Conservation (phyloP, 2,888 invertebrate species). For the Papilio elwesi region DNA sequence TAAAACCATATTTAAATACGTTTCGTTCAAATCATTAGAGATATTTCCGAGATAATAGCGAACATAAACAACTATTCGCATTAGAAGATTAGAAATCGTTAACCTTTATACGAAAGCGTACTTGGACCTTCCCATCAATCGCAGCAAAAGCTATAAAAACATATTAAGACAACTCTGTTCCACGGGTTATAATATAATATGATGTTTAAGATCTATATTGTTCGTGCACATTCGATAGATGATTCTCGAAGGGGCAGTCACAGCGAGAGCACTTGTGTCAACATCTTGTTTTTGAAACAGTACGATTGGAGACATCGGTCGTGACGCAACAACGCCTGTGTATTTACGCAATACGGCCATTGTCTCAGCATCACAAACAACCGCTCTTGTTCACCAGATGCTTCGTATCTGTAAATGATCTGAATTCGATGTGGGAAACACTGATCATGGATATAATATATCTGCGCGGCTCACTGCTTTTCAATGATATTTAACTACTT, state of each 20-base stretch:
- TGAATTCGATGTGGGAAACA: conserved; percentile 33
- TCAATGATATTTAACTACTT: neutral
- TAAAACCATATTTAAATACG: no score
- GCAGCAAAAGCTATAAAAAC: no score
- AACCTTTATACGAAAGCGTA: no score
- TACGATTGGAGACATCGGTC: conserved; percentile 64
- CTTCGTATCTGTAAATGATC: conserved; percentile 42
- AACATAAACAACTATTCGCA: no score
- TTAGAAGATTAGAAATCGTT: no score
- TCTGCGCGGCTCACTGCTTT: neutral
- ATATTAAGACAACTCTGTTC: no score
- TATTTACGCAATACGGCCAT: conserved; percentile 64
- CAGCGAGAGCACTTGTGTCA: conserved; percentile 71
- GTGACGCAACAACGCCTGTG: conserved; percentile 66
- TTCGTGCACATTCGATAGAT: conserved; percentile 9
- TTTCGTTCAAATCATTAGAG: no score
- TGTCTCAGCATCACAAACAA: conserved; percentile 59
- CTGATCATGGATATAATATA: neutral
- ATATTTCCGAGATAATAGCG: no score
- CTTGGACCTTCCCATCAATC: no score
- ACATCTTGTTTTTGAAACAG: conserved; percentile 75
- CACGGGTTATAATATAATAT: no score
- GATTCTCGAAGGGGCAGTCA: conserved; percentile 54
- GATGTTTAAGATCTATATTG: neutral
- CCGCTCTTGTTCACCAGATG: conserved; percentile 41